Conservation (phyloP, 92 coral and sea anemone species). For the Muricea muricata region DNA sequence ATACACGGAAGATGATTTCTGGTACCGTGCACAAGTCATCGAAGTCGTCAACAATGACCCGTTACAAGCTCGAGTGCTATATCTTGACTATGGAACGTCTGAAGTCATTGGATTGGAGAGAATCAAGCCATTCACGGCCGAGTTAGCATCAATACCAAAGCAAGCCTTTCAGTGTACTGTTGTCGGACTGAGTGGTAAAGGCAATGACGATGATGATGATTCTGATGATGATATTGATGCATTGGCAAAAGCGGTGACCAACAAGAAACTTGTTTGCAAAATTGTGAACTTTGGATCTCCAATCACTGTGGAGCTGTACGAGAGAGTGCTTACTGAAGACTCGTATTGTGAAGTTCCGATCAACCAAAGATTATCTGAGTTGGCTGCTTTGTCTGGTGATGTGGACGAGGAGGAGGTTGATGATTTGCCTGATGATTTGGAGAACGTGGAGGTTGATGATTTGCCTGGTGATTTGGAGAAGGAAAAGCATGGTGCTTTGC, state of each 20-base stretch:
- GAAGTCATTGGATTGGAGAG: conserved; percentile 80
- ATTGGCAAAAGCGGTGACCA: conserved; percentile 82
- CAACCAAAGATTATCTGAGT: conserved; percentile 65
- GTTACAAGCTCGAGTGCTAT: conserved; percentile 72
- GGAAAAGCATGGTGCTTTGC: no score
- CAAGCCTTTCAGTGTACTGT: conserved; percentile 88
- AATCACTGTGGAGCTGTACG: conserved; percentile 69
- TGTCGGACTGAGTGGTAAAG: conserved; percentile 59
- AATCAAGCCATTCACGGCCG: conserved; percentile 90
- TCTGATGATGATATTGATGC: conserved; percentile 59
- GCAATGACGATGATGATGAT: conserved; percentile 61
- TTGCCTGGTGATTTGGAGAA: not conserved
- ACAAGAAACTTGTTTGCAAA: conserved; percentile 83
- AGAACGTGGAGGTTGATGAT: not conserved
- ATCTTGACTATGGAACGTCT: conserved; percentile 94
- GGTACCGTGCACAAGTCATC: conserved; percentile 93
- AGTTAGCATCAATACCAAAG: conserved; percentile 80
- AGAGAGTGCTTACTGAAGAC: conserved; percentile 62
- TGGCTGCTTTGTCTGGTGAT: conserved; percentile 56
- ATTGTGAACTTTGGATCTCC: conserved; percentile 83
- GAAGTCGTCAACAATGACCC: conserved; percentile 73
- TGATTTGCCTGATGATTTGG: not conserved
- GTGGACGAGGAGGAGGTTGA: not conserved
- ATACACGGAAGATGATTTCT: conserved; percentile 90
- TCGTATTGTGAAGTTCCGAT: conserved; percentile 66